Conservation (phyloP, 2,797 vertebrate species). For the Acridotheres tristis region DNA sequence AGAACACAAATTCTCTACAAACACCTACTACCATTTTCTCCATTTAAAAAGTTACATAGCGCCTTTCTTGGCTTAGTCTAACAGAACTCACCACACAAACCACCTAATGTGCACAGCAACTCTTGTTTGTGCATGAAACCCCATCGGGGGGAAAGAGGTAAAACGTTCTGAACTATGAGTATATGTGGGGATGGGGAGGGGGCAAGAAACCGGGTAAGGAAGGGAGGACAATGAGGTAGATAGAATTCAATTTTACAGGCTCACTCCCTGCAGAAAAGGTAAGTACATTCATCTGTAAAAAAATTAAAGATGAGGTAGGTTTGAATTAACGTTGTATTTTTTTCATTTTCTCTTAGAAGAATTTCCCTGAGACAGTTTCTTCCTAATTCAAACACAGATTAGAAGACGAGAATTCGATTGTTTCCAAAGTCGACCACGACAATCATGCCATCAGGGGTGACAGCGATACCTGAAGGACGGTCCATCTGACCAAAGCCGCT, state of each 20-base stretch:
- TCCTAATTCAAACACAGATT: slow-evolving; percentile 74
- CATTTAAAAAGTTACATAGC: slow-evolving; percentile 44
- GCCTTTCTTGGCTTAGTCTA: slow-evolving; percentile 73
- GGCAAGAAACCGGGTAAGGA: slow-evolving; percentile 8
- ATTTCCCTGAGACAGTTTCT: slow-evolving; percentile 84
- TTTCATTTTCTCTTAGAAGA: slow-evolving; percentile 75
- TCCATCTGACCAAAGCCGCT: slow-evolving; percentile 98
- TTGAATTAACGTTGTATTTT: slow-evolving; percentile 88
- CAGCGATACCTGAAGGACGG: slow-evolving; percentile 95
- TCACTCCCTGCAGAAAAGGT: slow-evolving; percentile 90
- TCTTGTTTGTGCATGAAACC: slow-evolving; percentile 68
- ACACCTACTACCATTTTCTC: slow-evolving; percentile 47
- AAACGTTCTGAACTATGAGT: slow-evolving; percentile 29
- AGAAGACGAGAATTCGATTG: slow-evolving; percentile 98
- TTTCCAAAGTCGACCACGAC: slow-evolving; percentile 99
- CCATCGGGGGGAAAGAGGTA: slow-evolving; percentile 46
- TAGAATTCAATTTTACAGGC: slow-evolving; percentile 91
- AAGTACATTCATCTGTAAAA: slow-evolving; percentile 98
- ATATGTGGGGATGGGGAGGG: slow-evolving; percentile 24
- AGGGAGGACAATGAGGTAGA: slow-evolving; percentile 91
- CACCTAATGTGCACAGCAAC: slow-evolving; percentile 67
- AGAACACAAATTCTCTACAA: slow-evolving; percentile 69
- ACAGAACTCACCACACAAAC: slow-evolving; percentile 64
- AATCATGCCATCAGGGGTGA: slow-evolving; percentile 97
- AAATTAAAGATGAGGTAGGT: slow-evolving; percentile 97